Evolutionary conservation across 2,888 invertebrate species (phyloP).

Genomic region (Melieria picta): DNA sequence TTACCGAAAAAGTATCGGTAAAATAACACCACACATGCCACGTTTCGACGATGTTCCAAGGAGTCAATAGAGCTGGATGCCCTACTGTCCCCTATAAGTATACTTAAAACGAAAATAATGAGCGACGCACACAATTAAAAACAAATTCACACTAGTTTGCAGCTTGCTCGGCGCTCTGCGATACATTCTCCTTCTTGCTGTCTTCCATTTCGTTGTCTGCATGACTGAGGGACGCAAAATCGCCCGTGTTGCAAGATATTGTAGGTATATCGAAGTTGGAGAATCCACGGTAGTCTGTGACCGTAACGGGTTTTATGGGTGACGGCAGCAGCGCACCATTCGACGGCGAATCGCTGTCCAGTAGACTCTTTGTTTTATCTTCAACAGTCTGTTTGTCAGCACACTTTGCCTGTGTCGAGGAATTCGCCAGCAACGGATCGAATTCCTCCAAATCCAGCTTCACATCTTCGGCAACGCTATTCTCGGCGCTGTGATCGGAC

Average conservation of each 20-base stretch:
- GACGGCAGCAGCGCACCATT: constrained; percentile 69
- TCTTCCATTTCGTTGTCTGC: constrained; percentile 32
- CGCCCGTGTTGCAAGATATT: constrained; percentile 74
- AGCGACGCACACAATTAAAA: too few relatives aligned
- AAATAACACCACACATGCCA: too few relatives aligned
- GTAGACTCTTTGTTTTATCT: constrained; percentile 53
- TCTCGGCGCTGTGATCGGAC: constrained; percentile 79
- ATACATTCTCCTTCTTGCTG: not conserved
- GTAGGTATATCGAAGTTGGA: constrained; percentile 73
- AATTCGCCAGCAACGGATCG: constrained; percentile 57
- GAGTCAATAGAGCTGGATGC: too few relatives aligned
- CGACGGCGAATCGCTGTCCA: constrained; percentile 62
- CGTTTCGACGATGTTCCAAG: too few relatives aligned
- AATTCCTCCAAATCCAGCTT: constrained; percentile 64
- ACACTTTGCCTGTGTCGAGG: constrained; percentile 1
- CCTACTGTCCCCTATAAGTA: too few relatives aligned
- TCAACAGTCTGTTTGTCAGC: constrained; percentile 26
- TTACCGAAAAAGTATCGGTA: too few relatives aligned
- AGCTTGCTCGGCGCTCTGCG: too few relatives aligned
- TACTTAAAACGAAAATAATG: too few relatives aligned
- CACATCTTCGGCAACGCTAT: constrained; percentile 72
- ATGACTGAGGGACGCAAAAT: constrained; percentile 63
- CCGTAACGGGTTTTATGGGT: constrained; percentile 69
- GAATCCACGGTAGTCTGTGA: constrained; percentile 71
- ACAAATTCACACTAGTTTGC: too few relatives aligned